phyloP scores from a whole-genome alignment of 2,888 invertebrate genomes.

The Cheilosia impressa region DNA sequence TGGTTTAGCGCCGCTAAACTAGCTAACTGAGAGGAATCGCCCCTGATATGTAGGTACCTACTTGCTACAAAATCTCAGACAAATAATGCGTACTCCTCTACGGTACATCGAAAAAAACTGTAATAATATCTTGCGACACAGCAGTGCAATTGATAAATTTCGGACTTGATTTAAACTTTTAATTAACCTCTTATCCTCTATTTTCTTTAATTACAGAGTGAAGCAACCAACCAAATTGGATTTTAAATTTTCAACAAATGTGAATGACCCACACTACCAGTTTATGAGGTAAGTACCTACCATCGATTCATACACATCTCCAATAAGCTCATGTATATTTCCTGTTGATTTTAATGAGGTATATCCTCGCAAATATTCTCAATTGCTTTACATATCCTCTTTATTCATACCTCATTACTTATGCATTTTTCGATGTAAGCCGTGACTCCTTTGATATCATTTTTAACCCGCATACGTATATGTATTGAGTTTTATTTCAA shows the following conservation, averaged over 20 bases:
- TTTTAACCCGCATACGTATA: background rate
- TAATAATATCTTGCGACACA: too few species aligned
- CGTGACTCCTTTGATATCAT: background rate
- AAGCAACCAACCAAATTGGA: conserved; percentile 12
- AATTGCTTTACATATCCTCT: conserved; percentile 1
- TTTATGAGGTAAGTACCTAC: conserved; percentile 60
- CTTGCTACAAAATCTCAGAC: too few species aligned
- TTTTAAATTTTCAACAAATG: conserved; percentile 38
- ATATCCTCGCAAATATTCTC: background rate
- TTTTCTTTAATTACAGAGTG: conserved; percentile 34
- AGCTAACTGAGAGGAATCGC: too few species aligned
- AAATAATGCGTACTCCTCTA: too few species aligned
- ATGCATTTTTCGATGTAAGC: conserved; percentile 74
- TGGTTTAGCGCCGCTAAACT: too few species aligned
- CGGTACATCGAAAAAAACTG: too few species aligned
- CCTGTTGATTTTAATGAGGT: conserved; percentile 8
- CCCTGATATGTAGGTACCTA: too few species aligned
- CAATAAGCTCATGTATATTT: background rate
- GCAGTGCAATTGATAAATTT: too few species aligned
- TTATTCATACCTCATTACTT: conserved; percentile 31
- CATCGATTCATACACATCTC: background rate
- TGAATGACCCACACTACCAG: conserved; percentile 29
- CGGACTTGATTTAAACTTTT: conserved; percentile 4
- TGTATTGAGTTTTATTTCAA: background rate
- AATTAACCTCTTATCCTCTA: background rate